phyloP scores from a whole-genome alignment of 2,888 invertebrate genomes.

The Periphyllus acericola region DNA sequence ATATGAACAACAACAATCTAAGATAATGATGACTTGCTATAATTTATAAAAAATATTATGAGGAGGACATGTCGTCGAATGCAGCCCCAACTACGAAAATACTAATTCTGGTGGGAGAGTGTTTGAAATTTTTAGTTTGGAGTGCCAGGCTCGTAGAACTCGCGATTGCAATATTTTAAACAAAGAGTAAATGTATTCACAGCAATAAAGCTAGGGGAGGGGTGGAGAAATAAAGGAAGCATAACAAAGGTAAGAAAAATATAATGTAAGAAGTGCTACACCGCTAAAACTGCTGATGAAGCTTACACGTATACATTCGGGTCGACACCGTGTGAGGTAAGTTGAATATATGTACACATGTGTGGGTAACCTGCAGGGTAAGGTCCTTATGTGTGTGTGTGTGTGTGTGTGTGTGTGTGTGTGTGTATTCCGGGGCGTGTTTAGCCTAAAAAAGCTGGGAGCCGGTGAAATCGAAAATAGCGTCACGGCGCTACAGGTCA shows the following conservation, averaged over 20 bases:
- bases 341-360: background rate
- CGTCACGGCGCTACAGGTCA: slow-evolving; percentile 61
- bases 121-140: too few species aligned
- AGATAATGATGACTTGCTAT: too few species aligned
- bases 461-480: slow-evolving; percentile 57
- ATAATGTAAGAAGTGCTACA: background rate
- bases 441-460: slow-evolving; percentile 18
- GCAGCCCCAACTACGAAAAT: too few species aligned
- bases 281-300: background rate
- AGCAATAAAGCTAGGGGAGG: background rate
- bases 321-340: background rate
- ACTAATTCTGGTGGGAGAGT: too few species aligned
- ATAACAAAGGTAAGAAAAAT: background rate
- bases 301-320: background rate
- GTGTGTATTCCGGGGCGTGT: slow-evolving; percentile 29
- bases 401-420: background rate
- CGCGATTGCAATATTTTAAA: too few species aligned
- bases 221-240: background rate
- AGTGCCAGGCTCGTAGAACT: too few species aligned
- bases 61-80: too few species aligned
- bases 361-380: background rate
- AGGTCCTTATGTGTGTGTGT: background rate
- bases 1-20: too few species aligned
- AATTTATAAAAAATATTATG: too few species aligned
- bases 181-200: background rate